These are phyloP conservation scores for Hirundichthys speculiger DNA, from an alignment of 2,113 vertebrate genomes.

Conservation along the genomic window DNA sequence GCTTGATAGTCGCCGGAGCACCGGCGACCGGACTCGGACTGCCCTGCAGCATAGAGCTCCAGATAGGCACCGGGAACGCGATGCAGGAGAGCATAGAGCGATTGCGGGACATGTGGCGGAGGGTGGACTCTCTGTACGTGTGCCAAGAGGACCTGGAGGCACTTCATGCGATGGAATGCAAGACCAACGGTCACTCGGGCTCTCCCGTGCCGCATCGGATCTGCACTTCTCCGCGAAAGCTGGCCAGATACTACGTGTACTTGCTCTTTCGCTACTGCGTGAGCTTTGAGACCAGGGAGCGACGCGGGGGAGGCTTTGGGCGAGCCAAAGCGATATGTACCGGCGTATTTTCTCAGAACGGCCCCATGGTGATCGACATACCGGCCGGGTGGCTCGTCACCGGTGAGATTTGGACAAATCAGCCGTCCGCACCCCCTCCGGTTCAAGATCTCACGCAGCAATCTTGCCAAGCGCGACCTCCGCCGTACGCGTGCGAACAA, in stretches of 20 bases:
- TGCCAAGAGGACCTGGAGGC: neutral
- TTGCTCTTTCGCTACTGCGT: neutral
- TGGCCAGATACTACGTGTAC: neutral
- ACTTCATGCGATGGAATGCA: neutral
- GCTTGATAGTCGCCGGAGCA: neutral
- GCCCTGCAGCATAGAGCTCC: neutral
- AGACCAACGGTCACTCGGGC: neutral
- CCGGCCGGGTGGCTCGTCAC: no score
- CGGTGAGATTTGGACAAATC: no score
- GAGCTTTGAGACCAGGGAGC: neutral
- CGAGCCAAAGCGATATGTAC: no score
- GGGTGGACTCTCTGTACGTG: neutral
- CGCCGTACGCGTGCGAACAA: no score
- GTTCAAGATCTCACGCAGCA: no score
- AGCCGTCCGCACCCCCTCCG: no score
- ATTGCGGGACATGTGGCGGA: neutral
- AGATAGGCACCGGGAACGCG: neutral
- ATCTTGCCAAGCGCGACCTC: no score
- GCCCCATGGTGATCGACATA: no score
- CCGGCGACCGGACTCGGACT: neutral
- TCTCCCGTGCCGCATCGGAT: neutral
- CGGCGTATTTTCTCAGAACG: no score
- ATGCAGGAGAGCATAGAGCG: neutral
- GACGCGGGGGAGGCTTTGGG: neutral
- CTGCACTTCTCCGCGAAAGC: neutral